phyloP scores from a whole-genome alignment of 2,113 vertebrate genomes.

The Epinephelus fuscoguttatus region DNA sequence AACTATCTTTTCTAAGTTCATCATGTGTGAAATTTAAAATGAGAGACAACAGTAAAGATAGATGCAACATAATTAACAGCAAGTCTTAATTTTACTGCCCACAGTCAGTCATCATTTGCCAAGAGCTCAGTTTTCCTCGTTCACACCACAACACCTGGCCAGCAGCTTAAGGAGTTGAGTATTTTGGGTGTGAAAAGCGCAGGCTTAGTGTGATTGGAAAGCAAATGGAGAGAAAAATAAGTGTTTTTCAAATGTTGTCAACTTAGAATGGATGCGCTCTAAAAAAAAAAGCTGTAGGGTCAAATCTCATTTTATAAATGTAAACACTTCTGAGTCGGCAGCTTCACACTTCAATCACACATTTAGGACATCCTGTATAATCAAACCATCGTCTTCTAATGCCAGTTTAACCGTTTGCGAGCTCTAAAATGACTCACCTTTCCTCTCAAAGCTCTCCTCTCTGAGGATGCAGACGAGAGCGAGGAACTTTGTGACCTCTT shows the following conservation, averaged over 20 bases:
- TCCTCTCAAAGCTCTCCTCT: conserved; percentile 98
- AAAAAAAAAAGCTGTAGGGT: not conserved
- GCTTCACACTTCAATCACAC: not conserved
- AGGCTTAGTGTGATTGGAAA: not conserved
- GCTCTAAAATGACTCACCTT: conserved; percentile 84
- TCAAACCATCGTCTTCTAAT: not conserved
- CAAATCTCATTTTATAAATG: not conserved
- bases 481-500: conserved; percentile 98
- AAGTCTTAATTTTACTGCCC: not conserved
- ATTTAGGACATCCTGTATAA: conserved; percentile 8
- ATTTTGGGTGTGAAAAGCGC: not conserved
- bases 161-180: not conserved
- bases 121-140: not conserved
- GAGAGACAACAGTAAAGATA: not conserved
- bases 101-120: not conserved
- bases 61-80: not conserved
- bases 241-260: not conserved
- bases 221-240: not conserved
- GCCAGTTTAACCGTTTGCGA: not conserved
- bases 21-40: too few species aligned
- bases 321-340: not conserved
- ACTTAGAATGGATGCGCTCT: not conserved
- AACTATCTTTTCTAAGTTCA: not conserved
- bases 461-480: conserved; percentile 97
- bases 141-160: not conserved